A percentile compares a stretch with the other conserved stretches of the same genome.
These are phyloP conservation scores for Anguilla anguilla DNA, from an alignment of 2,797 vertebrate species.

Conservation along the genomic window DNA sequence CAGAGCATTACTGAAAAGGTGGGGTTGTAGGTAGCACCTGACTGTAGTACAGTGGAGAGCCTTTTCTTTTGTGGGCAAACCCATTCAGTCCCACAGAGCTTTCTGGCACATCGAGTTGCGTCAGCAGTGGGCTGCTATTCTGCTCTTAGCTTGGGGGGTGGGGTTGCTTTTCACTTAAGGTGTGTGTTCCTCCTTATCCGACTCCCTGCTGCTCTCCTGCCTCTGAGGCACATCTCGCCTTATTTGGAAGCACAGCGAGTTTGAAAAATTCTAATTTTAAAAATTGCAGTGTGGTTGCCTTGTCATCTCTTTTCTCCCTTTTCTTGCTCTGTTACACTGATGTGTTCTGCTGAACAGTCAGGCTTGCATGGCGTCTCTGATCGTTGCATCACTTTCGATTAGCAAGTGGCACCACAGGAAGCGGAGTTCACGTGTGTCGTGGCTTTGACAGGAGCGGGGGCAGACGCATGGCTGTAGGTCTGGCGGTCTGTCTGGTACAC, in stretches of 20 bases:
- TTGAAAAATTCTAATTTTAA: background rate
- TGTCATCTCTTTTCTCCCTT: background rate
- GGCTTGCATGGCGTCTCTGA: background rate
- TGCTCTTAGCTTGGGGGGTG: background rate
- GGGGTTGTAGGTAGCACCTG: background rate
- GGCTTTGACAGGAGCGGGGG: background rate
- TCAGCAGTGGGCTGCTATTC: background rate
- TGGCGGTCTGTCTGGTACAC: background rate
- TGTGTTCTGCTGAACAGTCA: background rate
- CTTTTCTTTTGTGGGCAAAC: background rate
- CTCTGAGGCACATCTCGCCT: background rate
- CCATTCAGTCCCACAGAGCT: background rate
- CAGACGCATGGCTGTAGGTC: background rate
- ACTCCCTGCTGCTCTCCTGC: background rate
- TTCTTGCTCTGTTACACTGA: background rate
- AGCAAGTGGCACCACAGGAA: background rate
- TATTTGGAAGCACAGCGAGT: background rate
- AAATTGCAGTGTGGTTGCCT: background rate
- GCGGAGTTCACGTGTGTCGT: background rate
- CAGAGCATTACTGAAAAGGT: background rate
- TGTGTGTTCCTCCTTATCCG: background rate
- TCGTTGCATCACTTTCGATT: slow-evolving; percentile 11
- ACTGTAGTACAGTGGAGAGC: background rate
- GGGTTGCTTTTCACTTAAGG: background rate
- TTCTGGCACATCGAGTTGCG: background rate